phyloP scores from a whole-genome alignment of 2,113 vertebrate species.

The Orientallactaga bullata region DNA sequence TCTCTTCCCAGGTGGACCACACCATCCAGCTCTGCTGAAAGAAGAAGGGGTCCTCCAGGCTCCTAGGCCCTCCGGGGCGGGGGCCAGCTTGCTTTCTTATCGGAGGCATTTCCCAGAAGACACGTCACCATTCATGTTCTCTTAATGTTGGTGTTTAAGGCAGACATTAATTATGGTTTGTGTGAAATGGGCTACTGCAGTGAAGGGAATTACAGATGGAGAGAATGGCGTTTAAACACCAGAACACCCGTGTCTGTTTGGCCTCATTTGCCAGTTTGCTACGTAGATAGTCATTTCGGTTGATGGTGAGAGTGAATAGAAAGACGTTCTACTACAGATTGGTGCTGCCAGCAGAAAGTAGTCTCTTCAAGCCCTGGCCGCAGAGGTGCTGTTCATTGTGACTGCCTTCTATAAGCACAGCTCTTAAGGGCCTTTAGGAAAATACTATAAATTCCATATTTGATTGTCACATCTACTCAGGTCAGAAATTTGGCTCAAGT shows the following conservation, averaged over 20 bases:
- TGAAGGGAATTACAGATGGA: conserved; percentile 18
- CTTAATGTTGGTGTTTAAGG: conserved; percentile 53
- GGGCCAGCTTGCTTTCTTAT: not conserved
- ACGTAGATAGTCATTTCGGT: not conserved
- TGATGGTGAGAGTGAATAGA: not conserved
- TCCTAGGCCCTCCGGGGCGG: not conserved
- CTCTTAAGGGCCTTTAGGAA: conserved; percentile 31
- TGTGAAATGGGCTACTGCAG: conserved; percentile 26
- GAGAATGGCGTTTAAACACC: conserved; percentile 38
- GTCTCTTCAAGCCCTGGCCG: not conserved
- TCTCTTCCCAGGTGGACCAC: not conserved
- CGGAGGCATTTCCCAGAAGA: conserved; percentile 28
- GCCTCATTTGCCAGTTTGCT: not conserved
- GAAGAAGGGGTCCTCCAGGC: not conserved
- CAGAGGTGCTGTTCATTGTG: not conserved
- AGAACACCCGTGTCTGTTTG: not conserved
- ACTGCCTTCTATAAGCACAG: not conserved
- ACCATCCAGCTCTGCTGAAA: conserved; percentile 2
- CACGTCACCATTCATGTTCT: not conserved
- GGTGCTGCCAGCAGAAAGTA: not conserved
- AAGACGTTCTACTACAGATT: not conserved
- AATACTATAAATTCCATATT: not conserved
- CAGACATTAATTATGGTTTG: conserved; percentile 51
- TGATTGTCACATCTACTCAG: not conserved
- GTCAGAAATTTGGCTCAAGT: conserved; percentile 33